Evolutionary conservation across 30 jellyfish, hydroid and myxozoan genomes (phyloP), one percentile per base, ranked within the genome.

Genomic region (Phacellophora camtschatica): DNA sequence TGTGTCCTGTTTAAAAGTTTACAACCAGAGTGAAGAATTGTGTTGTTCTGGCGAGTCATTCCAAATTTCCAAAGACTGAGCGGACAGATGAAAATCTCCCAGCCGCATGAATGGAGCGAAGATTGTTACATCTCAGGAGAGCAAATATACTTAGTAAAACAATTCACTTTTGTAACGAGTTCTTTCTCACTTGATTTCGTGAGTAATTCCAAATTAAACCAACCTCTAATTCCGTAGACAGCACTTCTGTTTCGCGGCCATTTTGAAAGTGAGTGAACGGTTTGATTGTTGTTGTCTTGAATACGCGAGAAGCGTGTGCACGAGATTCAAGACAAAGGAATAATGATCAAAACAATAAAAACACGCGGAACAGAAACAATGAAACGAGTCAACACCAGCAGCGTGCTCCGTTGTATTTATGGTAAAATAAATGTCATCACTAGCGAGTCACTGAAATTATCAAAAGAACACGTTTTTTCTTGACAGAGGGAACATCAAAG

Each of bases 351-450:
- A 72, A 72, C 86, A 72, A 72, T 42, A 32, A 55, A 35, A 55
- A 72, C 86, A 72, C 86, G 86, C 71, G 86, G 86, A 72, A 72
- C 74, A 55, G 31, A 39, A 72, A 72, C 86, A 72, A 72, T 50
- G 86, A 74, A 51, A 45, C 86, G 86, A 72, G 86, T 72, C 86
- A 72, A 72, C 86, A 72, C 86, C 86, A 72, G 86, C 86, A 54
- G 86, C 86, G 86, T 72, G 86, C 66, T 46, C 61, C 22, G n/a
- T 46, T 46, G 20, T 46, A 7, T 46, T 23, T 19, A 37, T 36
- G 23, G 28, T n/a, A 8, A 22, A 24, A 37, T 56, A 42, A 67
- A 6, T 4, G 41, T n/a, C n/a, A n/a, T n/a, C n/a, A n/a, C n/a
- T n/a, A n/a, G n/a, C n/a, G n/a, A n/a, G n/a, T n/a, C n/a, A n/a